Evolutionary conservation across 2,888 invertebrate genomes (phyloP).

Genomic region (Muschampia plurimacula): DNA sequence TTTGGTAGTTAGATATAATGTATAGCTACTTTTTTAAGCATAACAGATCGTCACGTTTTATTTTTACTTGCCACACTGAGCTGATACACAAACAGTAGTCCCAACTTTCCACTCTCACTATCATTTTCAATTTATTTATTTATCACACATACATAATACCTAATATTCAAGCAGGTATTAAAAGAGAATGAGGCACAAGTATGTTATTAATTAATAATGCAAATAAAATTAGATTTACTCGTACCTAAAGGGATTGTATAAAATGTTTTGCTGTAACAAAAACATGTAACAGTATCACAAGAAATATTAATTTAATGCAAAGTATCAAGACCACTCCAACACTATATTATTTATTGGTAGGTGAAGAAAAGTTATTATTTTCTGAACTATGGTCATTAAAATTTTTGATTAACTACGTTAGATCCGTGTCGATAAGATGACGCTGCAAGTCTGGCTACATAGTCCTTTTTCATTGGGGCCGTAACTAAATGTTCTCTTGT

Average conservation of each 20-base stretch:
- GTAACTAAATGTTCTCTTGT: conserved; percentile 76
- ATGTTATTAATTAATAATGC: no score
- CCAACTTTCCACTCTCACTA: no score
- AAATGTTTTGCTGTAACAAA: not conserved
- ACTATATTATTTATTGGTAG: conserved; percentile 58
- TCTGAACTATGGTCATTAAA: conserved; percentile 85
- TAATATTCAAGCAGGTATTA: no score
- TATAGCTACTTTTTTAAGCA: no score
- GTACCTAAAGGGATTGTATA: not conserved
- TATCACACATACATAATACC: no score
- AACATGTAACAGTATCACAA: not conserved
- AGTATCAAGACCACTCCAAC: conserved; percentile 62
- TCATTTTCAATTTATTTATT: no score
- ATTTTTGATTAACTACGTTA: conserved; percentile 85
- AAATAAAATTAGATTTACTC: no score
- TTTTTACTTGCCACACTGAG: no score
- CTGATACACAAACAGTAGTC: no score
- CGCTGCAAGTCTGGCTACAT: conserved; percentile 70
- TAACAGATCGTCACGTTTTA: no score
- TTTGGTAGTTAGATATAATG: no score
- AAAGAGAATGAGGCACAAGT: no score
- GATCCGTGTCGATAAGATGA: conserved; percentile 84
- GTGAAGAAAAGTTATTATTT: conserved; percentile 82
- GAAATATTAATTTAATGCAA: conserved; percentile 33
- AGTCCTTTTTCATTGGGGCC: conserved; percentile 76